Conservation (phyloP, 2,797 vertebrate genomes). For the Brotula barbata region DNA sequence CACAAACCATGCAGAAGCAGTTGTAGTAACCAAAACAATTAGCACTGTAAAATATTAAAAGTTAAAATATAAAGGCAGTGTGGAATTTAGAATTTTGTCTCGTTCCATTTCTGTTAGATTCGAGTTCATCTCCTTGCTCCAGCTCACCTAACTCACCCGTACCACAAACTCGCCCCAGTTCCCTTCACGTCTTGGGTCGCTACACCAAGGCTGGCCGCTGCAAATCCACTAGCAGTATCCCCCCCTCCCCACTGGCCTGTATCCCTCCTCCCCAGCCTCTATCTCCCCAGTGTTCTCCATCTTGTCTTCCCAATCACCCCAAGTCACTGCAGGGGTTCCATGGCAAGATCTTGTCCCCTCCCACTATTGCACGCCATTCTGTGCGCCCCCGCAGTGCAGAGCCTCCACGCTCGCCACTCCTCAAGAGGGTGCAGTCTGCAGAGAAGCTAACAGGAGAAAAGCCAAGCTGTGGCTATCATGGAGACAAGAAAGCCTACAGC, state of each 20-base stretch:
- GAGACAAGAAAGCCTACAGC: constrained; percentile 76
- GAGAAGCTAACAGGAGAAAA: constrained; percentile 78
- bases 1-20: too few species aligned
- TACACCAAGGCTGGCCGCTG: constrained; percentile 88
- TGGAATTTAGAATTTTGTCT: neutral
- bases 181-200: constrained; percentile 86
- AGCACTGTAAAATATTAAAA: too few species aligned
- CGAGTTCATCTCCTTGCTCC: constrained; percentile 86
- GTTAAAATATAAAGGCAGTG: too few species aligned
- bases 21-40: too few species aligned
- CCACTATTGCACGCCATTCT: constrained; percentile 81
- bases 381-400: constrained; percentile 79
- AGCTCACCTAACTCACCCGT: constrained; percentile 90
- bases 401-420: constrained; percentile 71
- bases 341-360: constrained; percentile 85
- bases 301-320: constrained; percentile 79
- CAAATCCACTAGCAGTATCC: constrained; percentile 93
- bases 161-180: constrained; percentile 88
- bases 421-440: constrained; percentile 78
- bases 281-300: constrained; percentile 84
- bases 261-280: constrained; percentile 82
- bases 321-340: constrained; percentile 79
- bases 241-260: constrained; percentile 89
- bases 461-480: constrained; percentile 62
- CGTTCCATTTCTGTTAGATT: constrained; percentile 71